Evolutionary conservation across 35 echinoderm and acorn worm genomes (phyloP), one percentile per base, ranked within the genome.

Genomic region (Eucidaris tribuloides): DNA sequence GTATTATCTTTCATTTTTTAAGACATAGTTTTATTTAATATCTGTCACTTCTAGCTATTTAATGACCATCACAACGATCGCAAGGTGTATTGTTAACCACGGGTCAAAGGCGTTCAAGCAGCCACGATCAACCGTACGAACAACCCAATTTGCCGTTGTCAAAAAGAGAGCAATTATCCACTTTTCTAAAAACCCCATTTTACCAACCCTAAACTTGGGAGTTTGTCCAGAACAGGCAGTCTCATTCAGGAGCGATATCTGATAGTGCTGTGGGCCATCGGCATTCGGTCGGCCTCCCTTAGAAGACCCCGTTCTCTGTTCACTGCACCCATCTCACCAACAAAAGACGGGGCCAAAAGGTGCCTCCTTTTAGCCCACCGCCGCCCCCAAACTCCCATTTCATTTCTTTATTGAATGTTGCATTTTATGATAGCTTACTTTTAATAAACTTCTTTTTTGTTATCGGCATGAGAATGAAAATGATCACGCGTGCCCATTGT

Each of bases 401-500:
- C 68, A 41, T 74, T 74, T 44, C 68, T 42, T 38, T 74, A 38
- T 44, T 44, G 41, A 74, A 74, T 74, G 68, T 74, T 74, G 38
- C 68, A 74, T 74, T 74, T 74, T 74, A 74, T 74, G 68, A 74
- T 74, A 74, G 68, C 68, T n/a, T 42, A 38, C 68, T 74, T 42
- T 38, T 38, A 74, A 74, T 42, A 35, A 42, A 25, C 57, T 60
- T 60, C 57, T 20, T 59, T 59, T 64, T 64, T 34, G 28, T 64
- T 64, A 34, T 32, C 61, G 61, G 61, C 2, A 29, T 29, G 60
- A 64, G 37, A 52, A n/a, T 11, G 48, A n/a, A 52, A n/a, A 74
- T 74, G 68, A 74, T 74, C 68, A 74, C 68, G 68, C 68, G 68
- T 74, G 68, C n/a, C 41, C 37, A 74, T 74, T 74, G 68, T 74